phyloP scores from a whole-genome alignment of 2,888 invertebrate species.

The Gerosis bhagava region DNA sequence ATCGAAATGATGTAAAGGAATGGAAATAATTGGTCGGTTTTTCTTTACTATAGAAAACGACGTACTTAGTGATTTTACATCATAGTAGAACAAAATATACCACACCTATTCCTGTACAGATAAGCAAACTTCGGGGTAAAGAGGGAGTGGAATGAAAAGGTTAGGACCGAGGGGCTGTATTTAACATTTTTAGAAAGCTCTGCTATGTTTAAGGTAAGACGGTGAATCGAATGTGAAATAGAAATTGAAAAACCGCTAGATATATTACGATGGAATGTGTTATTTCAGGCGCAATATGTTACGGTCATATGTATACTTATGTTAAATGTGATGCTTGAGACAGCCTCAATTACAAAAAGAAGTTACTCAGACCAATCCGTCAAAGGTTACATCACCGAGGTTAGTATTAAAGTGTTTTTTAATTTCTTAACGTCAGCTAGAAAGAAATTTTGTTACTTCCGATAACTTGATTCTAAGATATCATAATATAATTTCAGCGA shows the following conservation, averaged over 20 bases:
- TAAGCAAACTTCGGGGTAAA: conserved; percentile 37
- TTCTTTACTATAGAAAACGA: no score
- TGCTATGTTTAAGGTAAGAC: conserved; percentile 75
- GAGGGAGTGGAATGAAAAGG: conserved; percentile 52
- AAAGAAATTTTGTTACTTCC: no score
- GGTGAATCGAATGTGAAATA: no score
- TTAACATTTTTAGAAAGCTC: conserved; percentile 54
- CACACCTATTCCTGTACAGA: conserved; percentile 17
- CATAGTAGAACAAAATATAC: no score
- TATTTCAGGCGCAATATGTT: conserved; percentile 64
- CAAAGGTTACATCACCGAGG: conserved; percentile 92
- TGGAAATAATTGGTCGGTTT: not conserved
- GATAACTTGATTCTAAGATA: no score
- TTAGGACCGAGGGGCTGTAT: conserved; percentile 43
- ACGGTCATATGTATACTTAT: conserved; percentile 58
- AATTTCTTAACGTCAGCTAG: no score
- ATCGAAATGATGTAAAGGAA: not conserved
- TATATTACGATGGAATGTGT: conserved; percentile 30
- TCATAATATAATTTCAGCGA: conserved; percentile 84
- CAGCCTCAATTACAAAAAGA: conserved; percentile 80
- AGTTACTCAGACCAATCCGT: conserved; percentile 92
- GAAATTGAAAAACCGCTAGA: no score
- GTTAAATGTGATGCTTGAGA: conserved; percentile 57
- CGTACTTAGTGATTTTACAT: no score
- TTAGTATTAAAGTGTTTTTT: no score